These are phyloP conservation scores for Myanophis thanlyinensis DNA, from an alignment of 2,113 vertebrate genomes.

Conservation along the genomic window DNA sequence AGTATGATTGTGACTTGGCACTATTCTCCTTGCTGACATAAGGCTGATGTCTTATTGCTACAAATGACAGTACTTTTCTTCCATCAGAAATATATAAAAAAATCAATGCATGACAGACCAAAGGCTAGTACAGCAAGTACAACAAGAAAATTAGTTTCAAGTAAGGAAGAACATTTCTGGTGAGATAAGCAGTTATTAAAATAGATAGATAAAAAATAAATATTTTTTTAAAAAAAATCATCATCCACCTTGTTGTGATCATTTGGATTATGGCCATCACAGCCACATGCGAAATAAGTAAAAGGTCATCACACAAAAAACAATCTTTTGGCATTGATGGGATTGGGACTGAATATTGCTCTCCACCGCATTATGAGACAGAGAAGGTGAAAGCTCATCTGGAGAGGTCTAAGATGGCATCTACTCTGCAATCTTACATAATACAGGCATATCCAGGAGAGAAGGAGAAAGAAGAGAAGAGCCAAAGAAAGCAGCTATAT, in stretches of 20 bases:
- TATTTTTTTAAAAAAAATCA: not conserved
- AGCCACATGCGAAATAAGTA: not conserved
- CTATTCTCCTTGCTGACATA: not conserved
- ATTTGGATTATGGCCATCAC: not conserved
- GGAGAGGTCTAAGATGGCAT: not conserved
- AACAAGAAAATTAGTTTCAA: not conserved
- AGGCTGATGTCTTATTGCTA: not conserved
- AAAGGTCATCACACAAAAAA: not conserved
- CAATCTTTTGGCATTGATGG: not conserved
- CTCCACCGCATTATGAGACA: not conserved
- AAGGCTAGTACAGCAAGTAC: not conserved
- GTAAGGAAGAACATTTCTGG: not conserved
- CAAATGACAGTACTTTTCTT: not conserved
- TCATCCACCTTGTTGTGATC: not conserved
- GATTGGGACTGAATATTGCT: not conserved
- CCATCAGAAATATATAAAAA: not conserved
- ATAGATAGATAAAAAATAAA: not conserved
- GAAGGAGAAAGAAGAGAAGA: not conserved
- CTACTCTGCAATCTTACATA: not conserved
- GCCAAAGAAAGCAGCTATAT: not conserved
- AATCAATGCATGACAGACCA: not conserved
- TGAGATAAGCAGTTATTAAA: not conserved
- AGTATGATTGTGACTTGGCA: not conserved
- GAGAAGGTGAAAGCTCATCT: not conserved
- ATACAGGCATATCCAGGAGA: not conserved